Evolutionary conservation across 2,113 vertebrate genomes (phyloP), one percentile per base, ranked within the genome.

Genomic region (Ia io): DNA sequence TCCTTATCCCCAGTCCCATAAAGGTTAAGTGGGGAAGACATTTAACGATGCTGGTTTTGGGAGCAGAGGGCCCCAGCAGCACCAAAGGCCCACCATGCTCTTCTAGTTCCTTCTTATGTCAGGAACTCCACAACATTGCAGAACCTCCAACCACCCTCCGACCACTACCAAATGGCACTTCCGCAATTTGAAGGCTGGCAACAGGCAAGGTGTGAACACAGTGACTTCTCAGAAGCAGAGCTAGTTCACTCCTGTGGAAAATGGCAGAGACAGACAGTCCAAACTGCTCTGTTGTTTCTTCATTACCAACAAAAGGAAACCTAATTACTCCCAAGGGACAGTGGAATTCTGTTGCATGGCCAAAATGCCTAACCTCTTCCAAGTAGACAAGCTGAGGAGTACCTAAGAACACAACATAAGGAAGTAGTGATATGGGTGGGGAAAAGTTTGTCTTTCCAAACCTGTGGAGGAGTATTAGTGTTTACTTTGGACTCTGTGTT

Each of bases 251-350:
- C 44, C 10, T 1, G 6, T 53, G 71, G 40, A 2, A 23, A 44
- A 47, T 1, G 28, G 42, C 69, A 80, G 63, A 51, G 37, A 10
- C 16, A 12, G 18, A 35, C 0, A 0, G 14, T 13, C 28, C 9
- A 2, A 40, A 18, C n/a, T 56, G 56, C 42, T 44, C 44, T 30
- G 2, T 23, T 37, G 49, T 37, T 25, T 78, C 44, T 32, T n/a
- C 42, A 2, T 56, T 35, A 35, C 14, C 4, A 20, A 42, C 40
- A 49, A 49, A 30, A 61, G 1, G 32, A 18, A 91, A 40, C 14
- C 10, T 16, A 42, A 22, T 53, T 79, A 69, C 77, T 47, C 25
- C 14, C 35, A 9, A 40, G 16, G 13, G 14, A 25, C 3, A 2
- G 51, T 28, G n/a, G 12, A 49, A 1, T 7, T n/a, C 74, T 65